Conservation (phyloP, 2,113 vertebrate species). For the Hippocampus zosterae region DNA sequence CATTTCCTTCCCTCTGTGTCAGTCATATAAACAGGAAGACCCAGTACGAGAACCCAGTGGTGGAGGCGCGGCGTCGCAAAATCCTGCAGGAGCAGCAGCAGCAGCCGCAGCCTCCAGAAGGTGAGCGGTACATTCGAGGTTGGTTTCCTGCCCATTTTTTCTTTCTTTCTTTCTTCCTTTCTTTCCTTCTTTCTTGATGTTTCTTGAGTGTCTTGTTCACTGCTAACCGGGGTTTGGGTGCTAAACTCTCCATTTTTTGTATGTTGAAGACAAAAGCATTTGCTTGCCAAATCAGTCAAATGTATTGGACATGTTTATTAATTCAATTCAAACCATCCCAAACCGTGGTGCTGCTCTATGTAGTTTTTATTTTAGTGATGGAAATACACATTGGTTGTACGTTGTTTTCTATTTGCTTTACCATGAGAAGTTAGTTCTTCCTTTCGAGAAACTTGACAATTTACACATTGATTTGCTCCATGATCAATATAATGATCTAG, state of each 20-base stretch:
- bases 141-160: slow-evolving; percentile 74
- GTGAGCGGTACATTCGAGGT: slow-evolving; percentile 82
- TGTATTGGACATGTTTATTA: slow-evolving; percentile 1
- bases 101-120: slow-evolving; percentile 88
- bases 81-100: slow-evolving; percentile 76
- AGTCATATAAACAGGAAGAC: slow-evolving; percentile 99
- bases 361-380: slow-evolving; percentile 46
- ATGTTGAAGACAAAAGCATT: not conserved
- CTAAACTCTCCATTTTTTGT: slow-evolving; percentile 23
- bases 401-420: slow-evolving; percentile 31
- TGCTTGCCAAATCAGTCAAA: not conserved
- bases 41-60: slow-evolving; percentile 95
- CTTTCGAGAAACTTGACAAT: not conserved
- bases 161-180: slow-evolving; percentile 56
- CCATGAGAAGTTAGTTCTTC: slow-evolving; percentile 7
- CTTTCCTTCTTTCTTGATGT: slow-evolving; percentile 62
- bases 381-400: slow-evolving; percentile 50
- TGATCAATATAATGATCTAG: no score
- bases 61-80: slow-evolving; percentile 84
- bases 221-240: slow-evolving; percentile 39
- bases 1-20: slow-evolving; percentile 16
- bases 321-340: slow-evolving; percentile 36
- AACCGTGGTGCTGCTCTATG: slow-evolving; percentile 35
- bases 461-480: no score
- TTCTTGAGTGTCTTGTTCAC: slow-evolving; percentile 51